These are phyloP conservation scores for Sander vitreus DNA, from an alignment of 2,113 vertebrate genomes.

Conservation along the genomic window DNA sequence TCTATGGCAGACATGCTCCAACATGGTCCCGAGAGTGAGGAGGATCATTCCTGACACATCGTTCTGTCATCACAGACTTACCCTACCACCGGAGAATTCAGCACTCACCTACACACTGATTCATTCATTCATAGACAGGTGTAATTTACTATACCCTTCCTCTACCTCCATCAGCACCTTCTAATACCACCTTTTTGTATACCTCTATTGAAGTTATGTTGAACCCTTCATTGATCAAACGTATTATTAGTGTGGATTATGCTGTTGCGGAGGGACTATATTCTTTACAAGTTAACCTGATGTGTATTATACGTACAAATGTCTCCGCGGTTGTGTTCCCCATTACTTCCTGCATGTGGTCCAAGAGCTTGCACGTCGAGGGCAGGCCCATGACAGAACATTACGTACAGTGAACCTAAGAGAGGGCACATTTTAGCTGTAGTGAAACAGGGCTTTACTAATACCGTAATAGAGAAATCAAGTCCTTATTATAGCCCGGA, in stretches of 20 bases:
- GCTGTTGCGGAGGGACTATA: background rate
- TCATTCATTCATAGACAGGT: background rate
- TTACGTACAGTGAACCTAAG: background rate
- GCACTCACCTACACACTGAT: background rate
- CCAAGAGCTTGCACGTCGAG: background rate
- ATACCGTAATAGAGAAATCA: background rate
- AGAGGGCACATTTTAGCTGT: background rate
- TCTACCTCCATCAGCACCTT: background rate
- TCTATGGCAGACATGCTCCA: constrained; percentile 34
- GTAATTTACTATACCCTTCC: background rate
- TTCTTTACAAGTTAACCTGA: background rate
- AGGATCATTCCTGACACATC: constrained; percentile 36
- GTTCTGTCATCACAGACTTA: constrained; percentile 29
- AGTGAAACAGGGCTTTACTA: background rate
- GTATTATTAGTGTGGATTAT: background rate
- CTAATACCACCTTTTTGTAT: background rate
- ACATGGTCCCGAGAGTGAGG: constrained; percentile 34
- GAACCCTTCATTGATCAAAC: background rate
- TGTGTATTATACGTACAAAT: background rate
- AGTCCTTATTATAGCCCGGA: background rate
- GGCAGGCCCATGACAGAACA: background rate
- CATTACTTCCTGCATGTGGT: background rate
- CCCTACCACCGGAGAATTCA: constrained; percentile 34
- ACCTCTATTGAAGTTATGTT: background rate
- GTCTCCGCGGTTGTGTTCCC: background rate